A percentile compares a stretch with the other conserved stretches of the same genome.
These are phyloP conservation scores for Threskiornis aethiopicus DNA, from an alignment of 2,797 vertebrate genomes.

Conservation along the genomic window DNA sequence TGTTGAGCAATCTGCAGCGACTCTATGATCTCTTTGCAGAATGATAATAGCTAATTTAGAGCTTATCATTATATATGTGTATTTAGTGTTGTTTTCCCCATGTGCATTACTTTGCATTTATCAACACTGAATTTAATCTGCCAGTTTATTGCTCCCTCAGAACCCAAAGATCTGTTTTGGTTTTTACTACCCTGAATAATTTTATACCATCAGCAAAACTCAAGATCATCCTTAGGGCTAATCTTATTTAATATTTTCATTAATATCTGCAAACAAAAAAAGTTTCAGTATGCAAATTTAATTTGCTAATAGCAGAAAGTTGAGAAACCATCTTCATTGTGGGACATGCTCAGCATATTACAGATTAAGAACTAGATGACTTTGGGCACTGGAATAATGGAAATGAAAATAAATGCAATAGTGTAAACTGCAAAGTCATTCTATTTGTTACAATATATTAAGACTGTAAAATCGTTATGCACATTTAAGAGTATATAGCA, in stretches of 20 bases:
- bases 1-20: slow-evolving; percentile 27
- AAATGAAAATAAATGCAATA: slow-evolving; percentile 19
- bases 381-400: not conserved
- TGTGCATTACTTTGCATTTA: slow-evolving; percentile 49
- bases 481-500: not conserved
- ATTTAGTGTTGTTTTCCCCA: slow-evolving; percentile 64
- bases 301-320: not conserved
- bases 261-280: slow-evolving; percentile 30
- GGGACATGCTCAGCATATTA: not conserved
- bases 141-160: slow-evolving; percentile 37
- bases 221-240: not conserved
- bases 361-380: slow-evolving; percentile 7
- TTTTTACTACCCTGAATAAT: slow-evolving; percentile 35
- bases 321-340: not conserved
- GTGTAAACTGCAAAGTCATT: not conserved
- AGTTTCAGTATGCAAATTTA: not conserved
- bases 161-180: slow-evolving; percentile 27
- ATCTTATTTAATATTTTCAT: slow-evolving; percentile 55
- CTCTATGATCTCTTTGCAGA: slow-evolving; percentile 56
- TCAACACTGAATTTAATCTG: slow-evolving; percentile 53
- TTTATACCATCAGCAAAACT: slow-evolving; percentile 14
- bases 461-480: not conserved
- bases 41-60: slow-evolving; percentile 66
- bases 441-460: not conserved
- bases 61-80: slow-evolving; percentile 48